These are phyloP conservation scores for Zaprionus capensis DNA, from an alignment of 1,140 invertebrate species.

Conservation along the genomic window DNA sequence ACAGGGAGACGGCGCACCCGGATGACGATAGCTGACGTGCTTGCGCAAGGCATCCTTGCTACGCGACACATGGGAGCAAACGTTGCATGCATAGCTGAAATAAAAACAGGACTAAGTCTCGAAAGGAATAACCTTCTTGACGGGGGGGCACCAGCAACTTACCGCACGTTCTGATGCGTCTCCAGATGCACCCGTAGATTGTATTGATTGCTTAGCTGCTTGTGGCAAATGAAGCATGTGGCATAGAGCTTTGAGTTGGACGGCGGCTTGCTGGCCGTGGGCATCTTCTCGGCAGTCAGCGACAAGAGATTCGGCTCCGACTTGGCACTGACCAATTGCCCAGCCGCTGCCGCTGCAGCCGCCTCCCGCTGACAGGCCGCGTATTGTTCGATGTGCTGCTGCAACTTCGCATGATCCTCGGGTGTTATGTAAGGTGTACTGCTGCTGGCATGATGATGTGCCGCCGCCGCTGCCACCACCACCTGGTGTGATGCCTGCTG, in stretches of 20 bases:
- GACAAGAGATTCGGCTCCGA: slow-evolving; percentile 71
- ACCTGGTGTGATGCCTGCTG: slow-evolving; percentile 65
- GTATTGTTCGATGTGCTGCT: slow-evolving; percentile 79
- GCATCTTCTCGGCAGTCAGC: slow-evolving; percentile 56
- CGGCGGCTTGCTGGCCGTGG: slow-evolving; percentile 69
- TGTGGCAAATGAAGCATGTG: slow-evolving; percentile 94
- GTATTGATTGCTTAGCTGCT: slow-evolving; percentile 95
- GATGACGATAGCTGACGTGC: slow-evolving; percentile 94
- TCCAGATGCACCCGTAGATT: slow-evolving; percentile 95
- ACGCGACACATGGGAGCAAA: slow-evolving; percentile 93
- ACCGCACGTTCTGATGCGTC: slow-evolving; percentile 92
- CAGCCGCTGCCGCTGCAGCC: slow-evolving; percentile 59
- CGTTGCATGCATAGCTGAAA: slow-evolving; percentile 89
- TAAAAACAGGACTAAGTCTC: background rate
- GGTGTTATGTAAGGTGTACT: slow-evolving; percentile 65
- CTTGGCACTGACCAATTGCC: slow-evolving; percentile 64
- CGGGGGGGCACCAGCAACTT: slow-evolving; percentile 44
- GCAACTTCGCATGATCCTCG: slow-evolving; percentile 77
- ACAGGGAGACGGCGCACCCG: slow-evolving; percentile 85
- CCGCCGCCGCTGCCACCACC: slow-evolving; percentile 24
- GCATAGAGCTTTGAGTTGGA: slow-evolving; percentile 85
- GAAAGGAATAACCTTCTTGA: background rate
- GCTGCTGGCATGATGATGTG: slow-evolving; percentile 22
- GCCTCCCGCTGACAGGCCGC: slow-evolving; percentile 66
- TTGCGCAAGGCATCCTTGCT: slow-evolving; percentile 94